phyloP scores from a whole-genome alignment of 2,113 vertebrate species.

The Myrmecobius fasciatus region DNA sequence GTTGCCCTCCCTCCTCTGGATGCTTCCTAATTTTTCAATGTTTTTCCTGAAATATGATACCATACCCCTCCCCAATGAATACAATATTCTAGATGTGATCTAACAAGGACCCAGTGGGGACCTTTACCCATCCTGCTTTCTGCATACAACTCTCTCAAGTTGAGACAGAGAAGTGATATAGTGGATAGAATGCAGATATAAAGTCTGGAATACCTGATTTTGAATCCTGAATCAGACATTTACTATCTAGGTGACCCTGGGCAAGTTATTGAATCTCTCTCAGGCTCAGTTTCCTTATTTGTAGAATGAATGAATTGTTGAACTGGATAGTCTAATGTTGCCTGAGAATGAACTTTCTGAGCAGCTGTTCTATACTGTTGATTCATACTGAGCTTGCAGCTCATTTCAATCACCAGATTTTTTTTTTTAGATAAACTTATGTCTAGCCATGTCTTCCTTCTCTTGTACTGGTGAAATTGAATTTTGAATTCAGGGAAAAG shows the following conservation, averaged over 20 bases:
- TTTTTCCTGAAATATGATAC: background rate
- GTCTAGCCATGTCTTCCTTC: background rate
- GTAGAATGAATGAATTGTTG: background rate
- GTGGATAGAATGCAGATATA: background rate
- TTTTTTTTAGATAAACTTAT: background rate
- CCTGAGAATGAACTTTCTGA: background rate
- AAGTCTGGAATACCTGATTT: background rate
- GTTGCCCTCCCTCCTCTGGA: background rate
- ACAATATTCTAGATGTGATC: background rate
- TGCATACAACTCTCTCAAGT: background rate
- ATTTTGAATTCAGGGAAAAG: background rate
- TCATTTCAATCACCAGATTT: background rate
- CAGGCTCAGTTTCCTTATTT: background rate
- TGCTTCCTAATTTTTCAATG: background rate
- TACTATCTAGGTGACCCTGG: background rate
- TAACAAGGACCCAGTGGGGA: background rate
- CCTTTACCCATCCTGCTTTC: background rate
- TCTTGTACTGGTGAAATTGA: background rate
- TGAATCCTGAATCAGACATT: background rate
- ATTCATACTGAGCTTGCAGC: background rate
- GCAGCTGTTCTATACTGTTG: background rate
- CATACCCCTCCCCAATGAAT: background rate
- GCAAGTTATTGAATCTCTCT: background rate
- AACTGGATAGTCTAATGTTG: background rate
- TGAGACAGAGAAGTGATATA: background rate